Evolutionary conservation across 35 echinoderm and acorn worm genomes (phyloP), one percentile per base, ranked within the genome.

Genomic region (Anneissia japonica): DNA sequence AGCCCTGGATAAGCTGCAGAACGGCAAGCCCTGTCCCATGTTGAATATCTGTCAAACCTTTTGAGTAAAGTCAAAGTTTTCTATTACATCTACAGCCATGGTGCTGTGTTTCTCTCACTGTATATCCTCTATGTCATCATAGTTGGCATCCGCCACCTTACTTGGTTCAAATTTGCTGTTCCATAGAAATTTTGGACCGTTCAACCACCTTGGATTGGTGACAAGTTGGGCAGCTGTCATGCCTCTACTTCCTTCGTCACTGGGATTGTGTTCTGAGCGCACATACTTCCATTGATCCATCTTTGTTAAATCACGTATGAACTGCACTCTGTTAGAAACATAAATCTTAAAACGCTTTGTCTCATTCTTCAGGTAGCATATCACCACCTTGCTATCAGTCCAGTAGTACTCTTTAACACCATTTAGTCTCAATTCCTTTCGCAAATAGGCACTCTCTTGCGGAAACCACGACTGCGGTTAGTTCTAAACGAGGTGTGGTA

Each of bases 221-320:
- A 34, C 23, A 30, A 93, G 31, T 36, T 83, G 32, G 45, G 72
- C 36, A 30, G 84, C 72, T 21, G n/a, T 79, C 30, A 94, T 14
- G 37, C 93, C 93, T 80, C 84, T 82, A 74, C 88, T 91, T 36
- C 75, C 84, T 74, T 91, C 51, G 43, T 94, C 93, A 46, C 84
- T 89, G 0, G 89, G 88, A 73, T 94, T 94, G 14, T 77, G 38
- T 11, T 87, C 76, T 36, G 91, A 84, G 2, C 72, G 38, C 13
- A 93, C 41, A 64, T 91, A 94, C 23, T 82, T 77, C 84, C 93
- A 94, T 32, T 94, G 93, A 17, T 82, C 79, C n/a, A 38, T 14
- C 14, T 83, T 35, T 64, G 84, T 77, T 34, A 38, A 33, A 0
- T 88, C 85, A 82, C 92, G 85, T 56, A 94, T 94, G 0, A 83